Percentiles rank a stretch among this genome's conserved stretches.
Evolutionary conservation across 2,113 vertebrate species (phyloP).

Genomic region (Colossoma macropomum): DNA sequence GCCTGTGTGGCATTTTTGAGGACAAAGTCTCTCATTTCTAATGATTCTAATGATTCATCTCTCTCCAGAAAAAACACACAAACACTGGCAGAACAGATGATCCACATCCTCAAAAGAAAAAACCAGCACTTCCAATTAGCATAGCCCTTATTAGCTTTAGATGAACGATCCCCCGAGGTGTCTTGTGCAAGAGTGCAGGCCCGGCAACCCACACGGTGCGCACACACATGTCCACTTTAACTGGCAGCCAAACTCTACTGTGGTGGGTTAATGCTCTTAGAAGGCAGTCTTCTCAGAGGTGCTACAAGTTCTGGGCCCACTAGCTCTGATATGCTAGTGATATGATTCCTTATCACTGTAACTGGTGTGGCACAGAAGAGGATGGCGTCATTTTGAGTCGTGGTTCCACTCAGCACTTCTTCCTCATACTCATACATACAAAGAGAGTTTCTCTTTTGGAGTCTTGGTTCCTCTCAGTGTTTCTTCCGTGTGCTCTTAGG

Average conservation of each 20-base stretch:
- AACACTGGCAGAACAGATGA: conserved; percentile 21
- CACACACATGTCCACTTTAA: conserved; percentile 54
- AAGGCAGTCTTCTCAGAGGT: conserved; percentile 39
- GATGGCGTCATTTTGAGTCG: not conserved
- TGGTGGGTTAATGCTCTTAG: conserved; percentile 42
- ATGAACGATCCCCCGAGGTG: conserved; percentile 42
- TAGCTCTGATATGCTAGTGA: not conserved
- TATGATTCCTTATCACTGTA: not conserved
- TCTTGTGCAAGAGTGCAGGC: conserved; percentile 42
- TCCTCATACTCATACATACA: too few species aligned
- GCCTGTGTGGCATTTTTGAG: conserved; percentile 36
- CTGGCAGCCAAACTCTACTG: conserved; percentile 46
- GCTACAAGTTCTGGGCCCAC: not conserved
- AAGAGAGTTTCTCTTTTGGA: not conserved
- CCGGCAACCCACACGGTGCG: conserved; percentile 46
- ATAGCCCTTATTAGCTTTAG: conserved; percentile 45
- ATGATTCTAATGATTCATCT: conserved; percentile 44
- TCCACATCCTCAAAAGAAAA: conserved; percentile 6
- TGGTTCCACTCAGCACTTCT: not conserved
- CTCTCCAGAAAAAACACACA: conserved; percentile 27
- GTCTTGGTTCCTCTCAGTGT: too few species aligned
- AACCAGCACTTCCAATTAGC: conserved; percentile 39
- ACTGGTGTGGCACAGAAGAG: not conserved
- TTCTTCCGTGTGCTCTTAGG: not conserved
- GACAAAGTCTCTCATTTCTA: conserved; percentile 38